Conservation (phyloP, 2,888 invertebrate species). For the Agrochola lychnidis region DNA sequence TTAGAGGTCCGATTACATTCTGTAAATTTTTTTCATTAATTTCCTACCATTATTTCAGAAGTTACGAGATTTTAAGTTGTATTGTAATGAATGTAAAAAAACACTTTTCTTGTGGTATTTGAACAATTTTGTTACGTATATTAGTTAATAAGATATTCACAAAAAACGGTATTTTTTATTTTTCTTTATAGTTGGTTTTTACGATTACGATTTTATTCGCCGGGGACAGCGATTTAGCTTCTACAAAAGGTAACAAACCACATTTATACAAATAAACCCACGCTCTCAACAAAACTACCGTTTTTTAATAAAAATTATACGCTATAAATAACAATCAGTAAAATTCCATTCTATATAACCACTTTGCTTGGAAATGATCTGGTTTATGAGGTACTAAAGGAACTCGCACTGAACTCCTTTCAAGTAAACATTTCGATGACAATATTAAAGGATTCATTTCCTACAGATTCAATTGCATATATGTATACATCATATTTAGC, state of each 20-base stretch:
- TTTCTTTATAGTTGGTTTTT: no score
- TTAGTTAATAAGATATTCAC: no score
- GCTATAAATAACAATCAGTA: constrained; percentile 16
- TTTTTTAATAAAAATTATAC: not conserved
- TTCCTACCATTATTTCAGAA: no score
- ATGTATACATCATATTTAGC: no score
- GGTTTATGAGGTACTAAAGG: constrained; percentile 33
- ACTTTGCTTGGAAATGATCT: constrained; percentile 8
- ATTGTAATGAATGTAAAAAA: no score
- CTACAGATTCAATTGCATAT: not conserved
- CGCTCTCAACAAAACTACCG: not conserved
- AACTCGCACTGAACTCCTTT: constrained; percentile 35
- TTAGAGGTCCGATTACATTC: no score
- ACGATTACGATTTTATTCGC: no score
- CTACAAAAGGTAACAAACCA: constrained; percentile 6
- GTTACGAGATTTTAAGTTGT: no score
- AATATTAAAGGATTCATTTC: not conserved
- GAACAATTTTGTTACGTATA: no score
- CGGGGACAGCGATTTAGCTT: not conserved
- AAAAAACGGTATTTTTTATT: no score
- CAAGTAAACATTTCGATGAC: not conserved
- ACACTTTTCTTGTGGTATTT: no score
- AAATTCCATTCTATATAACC: constrained; percentile 10
- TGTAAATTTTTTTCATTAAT: no score
- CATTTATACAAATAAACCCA: not conserved